Evolutionary conservation across 2,113 vertebrate genomes (phyloP), one percentile per base, ranked within the genome.

Genomic region (Diphyllodes magnificus): DNA sequence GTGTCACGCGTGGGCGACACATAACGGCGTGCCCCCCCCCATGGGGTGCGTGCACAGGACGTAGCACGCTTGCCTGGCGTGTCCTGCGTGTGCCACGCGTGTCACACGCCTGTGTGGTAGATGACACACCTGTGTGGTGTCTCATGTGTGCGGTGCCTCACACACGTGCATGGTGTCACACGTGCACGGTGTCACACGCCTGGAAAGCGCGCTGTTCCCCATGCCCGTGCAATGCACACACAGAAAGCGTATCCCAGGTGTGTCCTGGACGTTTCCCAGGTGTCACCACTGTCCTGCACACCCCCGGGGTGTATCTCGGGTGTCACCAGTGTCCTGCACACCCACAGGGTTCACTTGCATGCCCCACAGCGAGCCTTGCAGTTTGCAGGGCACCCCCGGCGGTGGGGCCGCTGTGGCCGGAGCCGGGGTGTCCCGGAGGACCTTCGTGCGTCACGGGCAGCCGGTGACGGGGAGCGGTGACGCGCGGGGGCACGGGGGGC

Each of bases 1-100:
- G 4, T 24, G 51, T 27, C n/a, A n/a, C n/a, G 2, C 2, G 15
- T 16, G 45, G 20, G 6, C 5, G 33, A 49, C 40, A 22, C 1
- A 0, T 28, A 22, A 19, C 2, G 2, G 65, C 4, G 20, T 2
- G 20, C 15, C 20, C 42, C 54, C 45, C 8, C 5, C 10, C 6
- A 0, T 0, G 12, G 39, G 3, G 22, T 10, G 8, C 0, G 25
- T 4, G 45, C 27, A 1, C 21, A 10, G 44, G 60, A 9, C 1
- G 2, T 3, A 15, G 61, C 44, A 37, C 11, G 0, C 39, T 20
- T 3, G n/a, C 20, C 64, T 8, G 49, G 65, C 5, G 0, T 5
- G n/a, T 53, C 51, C 42, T 7, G 13, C 16, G 22, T 17, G 5
- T 33, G 42, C 25, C 66, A 33, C 44, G 0, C 4, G 7, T 37